Evolutionary conservation across 2,888 invertebrate species (phyloP), one percentile per base, ranked within the genome.

Genomic region (Lithophane ornitopus): DNA sequence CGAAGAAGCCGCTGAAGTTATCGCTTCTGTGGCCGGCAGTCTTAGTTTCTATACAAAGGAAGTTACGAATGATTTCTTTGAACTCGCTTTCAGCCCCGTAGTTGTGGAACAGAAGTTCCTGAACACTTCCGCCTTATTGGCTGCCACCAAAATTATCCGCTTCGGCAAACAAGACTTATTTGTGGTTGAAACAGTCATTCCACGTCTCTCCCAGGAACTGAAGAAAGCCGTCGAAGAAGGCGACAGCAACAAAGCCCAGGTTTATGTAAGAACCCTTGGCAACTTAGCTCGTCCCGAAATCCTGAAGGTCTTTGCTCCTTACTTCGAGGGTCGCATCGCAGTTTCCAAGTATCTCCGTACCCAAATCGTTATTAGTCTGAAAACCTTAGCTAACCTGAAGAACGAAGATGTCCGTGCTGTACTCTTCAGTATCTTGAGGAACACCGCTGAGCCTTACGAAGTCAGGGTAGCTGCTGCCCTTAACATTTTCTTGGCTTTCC

Each of bases 371-470:
- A 87, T 95, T 19, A 96, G 97, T 74, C 90, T 98, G 73, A 93
- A 96, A 77, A 94, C 95, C 74, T 89, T 98, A 28, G 95, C 96
- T 39, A 85, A 92, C 34, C 91, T 93, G 61, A 90, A 95, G 70
- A 97, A 98, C 28, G 94, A 93, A 81, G 86, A 96, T 26, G 97
- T 95, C 0, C 97, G 97, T 54, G 93, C 97, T 49, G 97, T 97
- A 3, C 93, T 98, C 0, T 98, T 96, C 94, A 97, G 97, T 88
- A 97, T 98, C 67, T 97, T 98, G 89, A 96, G 97, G 88, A 98
- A 98, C 90, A 94, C 96, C 6, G 97, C 97, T 75, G 98, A 98
- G 88, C 91, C 94, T 26, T 97, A 97, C 81, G 97, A 98, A 93
- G 95, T 98, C 8, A 97, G 98, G 86, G 97, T 97, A 62, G 97